Conservation (phyloP, 2,113 vertebrate genomes). For the Cyprinodon brontotheroides region DNA sequence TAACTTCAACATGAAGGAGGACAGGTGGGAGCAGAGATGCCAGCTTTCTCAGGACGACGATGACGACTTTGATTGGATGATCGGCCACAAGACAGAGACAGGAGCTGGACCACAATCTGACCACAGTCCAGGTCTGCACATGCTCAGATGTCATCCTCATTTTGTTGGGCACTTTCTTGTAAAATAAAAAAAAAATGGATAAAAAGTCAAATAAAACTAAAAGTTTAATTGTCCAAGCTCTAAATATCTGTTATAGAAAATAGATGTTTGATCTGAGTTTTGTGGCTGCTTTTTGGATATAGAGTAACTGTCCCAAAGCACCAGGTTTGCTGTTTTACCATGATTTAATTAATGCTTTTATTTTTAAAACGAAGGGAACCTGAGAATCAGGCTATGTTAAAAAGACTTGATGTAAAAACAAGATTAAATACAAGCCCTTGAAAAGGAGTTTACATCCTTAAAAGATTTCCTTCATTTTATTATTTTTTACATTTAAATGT, state of each 20-base stretch:
- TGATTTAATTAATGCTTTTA: no score
- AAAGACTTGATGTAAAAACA: no score
- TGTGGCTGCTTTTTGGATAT: not conserved
- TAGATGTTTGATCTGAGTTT: not conserved
- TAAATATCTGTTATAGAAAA: no score
- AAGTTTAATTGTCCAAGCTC: no score
- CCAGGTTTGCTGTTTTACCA: not conserved
- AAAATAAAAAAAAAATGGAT: not conserved
- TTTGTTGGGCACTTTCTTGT: not conserved
- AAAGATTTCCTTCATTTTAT: no score
- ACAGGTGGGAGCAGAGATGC: constrained; percentile 79
- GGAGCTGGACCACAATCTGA: constrained; percentile 70
- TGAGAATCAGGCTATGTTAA: no score
- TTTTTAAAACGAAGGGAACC: no score
- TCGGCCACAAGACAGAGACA: constrained; percentile 57
- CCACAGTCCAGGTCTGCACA: constrained; percentile 75
- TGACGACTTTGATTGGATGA: constrained; percentile 87
- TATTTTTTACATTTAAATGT: no score
- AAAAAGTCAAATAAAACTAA: not conserved
- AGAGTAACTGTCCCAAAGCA: not conserved
- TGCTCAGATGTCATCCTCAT: not conserved
- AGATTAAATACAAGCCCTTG: no score
- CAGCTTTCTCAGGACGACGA: constrained; percentile 78
- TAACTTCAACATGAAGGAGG: constrained; percentile 82
- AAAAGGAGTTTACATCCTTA: no score